Conservation (phyloP, 2,113 vertebrate genomes). For the Agapornis roseicollis region DNA sequence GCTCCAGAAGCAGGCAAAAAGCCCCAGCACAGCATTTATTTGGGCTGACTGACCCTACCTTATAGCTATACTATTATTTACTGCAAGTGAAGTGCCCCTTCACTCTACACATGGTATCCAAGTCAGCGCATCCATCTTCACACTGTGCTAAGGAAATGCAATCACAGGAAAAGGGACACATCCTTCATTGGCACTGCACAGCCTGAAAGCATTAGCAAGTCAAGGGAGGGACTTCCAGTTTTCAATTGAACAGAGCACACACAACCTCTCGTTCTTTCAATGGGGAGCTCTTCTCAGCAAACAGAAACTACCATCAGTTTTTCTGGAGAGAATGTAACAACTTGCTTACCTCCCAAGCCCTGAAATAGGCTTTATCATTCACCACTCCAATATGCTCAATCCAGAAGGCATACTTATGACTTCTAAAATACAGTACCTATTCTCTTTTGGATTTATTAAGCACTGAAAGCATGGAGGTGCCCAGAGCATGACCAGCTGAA, state of each 20-base stretch:
- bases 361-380: not conserved
- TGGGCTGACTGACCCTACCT: not conserved
- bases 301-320: not conserved
- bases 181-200: not conserved
- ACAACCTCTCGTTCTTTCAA: not conserved
- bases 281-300: not conserved
- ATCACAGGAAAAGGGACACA: not conserved
- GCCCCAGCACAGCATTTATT: not conserved
- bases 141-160: not conserved
- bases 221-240: not conserved
- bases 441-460: not conserved
- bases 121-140: not conserved
- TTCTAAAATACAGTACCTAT: not conserved
- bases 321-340: not conserved
- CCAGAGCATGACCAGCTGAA: not conserved
- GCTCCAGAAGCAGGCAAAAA: not conserved
- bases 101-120: fast-evolving
- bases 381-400: not conserved
- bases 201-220: not conserved
- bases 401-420: not conserved
- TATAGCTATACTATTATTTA: not conserved
- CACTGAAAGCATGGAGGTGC: not conserved
- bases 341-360: not conserved
- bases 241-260: not conserved
- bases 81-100: not conserved